phyloP scores from a whole-genome alignment of 2,113 vertebrate genomes.

The Pampusana beccarii region DNA sequence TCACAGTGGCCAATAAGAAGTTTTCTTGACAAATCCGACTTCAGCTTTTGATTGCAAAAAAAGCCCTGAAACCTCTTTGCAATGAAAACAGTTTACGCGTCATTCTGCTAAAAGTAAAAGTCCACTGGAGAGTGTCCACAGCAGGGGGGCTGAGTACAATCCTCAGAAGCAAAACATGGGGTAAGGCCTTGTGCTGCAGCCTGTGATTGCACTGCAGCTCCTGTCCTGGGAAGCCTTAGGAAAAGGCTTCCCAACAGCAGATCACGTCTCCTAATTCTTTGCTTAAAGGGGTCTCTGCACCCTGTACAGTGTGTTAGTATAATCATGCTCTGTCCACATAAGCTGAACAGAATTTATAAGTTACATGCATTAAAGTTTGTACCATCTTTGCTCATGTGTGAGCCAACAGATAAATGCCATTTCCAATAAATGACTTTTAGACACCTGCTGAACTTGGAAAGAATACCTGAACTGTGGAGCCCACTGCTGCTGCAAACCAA shows the following conservation, averaged over 20 bases:
- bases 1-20: not conserved
- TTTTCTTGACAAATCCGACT: not conserved
- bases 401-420: not conserved
- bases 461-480: not conserved
- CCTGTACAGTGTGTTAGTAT: not conserved
- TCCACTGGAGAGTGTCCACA: not conserved
- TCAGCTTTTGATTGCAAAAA: not conserved
- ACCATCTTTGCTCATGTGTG: not conserved
- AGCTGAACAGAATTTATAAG: not conserved
- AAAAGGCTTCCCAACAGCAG: not conserved
- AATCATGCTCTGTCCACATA: not conserved
- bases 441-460: not conserved
- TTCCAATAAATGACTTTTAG: not conserved
- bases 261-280: not conserved
- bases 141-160: not conserved
- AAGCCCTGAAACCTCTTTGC: not conserved
- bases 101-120: not conserved
- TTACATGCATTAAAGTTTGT: not conserved
- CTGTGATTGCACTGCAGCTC: not conserved
- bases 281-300: not conserved
- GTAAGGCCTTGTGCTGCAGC: not conserved
- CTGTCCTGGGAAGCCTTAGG: not conserved
- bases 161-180: not conserved
- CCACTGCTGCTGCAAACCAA: not conserved
- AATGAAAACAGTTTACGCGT: not conserved